Percentiles rank a stretch among this genome's conserved stretches.
Conservation (phyloP, 2,797 vertebrate genomes). For the Rhabdophis nuchalis region DNA sequence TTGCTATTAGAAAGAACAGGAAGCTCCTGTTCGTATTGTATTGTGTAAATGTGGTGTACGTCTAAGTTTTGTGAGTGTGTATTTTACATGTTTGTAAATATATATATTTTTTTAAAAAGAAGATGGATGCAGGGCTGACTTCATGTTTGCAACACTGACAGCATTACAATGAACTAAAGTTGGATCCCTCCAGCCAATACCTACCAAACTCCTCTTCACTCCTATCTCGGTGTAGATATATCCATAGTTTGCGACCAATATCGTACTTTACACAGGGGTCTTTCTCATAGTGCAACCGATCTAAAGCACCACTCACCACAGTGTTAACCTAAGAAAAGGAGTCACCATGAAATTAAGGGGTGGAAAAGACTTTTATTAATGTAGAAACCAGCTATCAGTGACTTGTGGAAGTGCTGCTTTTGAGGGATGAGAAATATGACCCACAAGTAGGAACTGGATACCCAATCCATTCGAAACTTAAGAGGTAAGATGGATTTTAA, state of each 20-base stretch:
- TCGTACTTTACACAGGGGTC: slow-evolving; percentile 98
- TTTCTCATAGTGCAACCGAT: slow-evolving; percentile 95
- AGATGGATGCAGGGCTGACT: background rate
- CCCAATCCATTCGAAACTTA: background rate
- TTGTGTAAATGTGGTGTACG: no score
- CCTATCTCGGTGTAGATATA: slow-evolving; percentile 91
- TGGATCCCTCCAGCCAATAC: slow-evolving; percentile 15
- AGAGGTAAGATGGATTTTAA: background rate
- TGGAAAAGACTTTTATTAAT: background rate
- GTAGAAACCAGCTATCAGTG: background rate
- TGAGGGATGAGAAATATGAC: background rate
- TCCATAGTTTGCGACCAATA: slow-evolving; percentile 95
- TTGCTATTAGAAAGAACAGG: no score
- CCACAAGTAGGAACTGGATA: accelerated
- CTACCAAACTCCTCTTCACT: slow-evolving; percentile 97
- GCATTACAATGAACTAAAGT: background rate
- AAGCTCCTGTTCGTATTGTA: no score
- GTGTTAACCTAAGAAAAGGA: slow-evolving; percentile 85
- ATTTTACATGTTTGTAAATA: no score
- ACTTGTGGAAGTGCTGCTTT: background rate
- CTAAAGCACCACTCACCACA: slow-evolving; percentile 94
- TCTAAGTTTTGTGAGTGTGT: no score
- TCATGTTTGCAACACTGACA: background rate
- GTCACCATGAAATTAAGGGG: background rate
- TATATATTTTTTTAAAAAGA: no score